Percentiles rank a stretch among this genome's conserved stretches.
phyloP scores from a whole-genome alignment of 1,140 invertebrate species.

The Bombus cullumanus region DNA sequence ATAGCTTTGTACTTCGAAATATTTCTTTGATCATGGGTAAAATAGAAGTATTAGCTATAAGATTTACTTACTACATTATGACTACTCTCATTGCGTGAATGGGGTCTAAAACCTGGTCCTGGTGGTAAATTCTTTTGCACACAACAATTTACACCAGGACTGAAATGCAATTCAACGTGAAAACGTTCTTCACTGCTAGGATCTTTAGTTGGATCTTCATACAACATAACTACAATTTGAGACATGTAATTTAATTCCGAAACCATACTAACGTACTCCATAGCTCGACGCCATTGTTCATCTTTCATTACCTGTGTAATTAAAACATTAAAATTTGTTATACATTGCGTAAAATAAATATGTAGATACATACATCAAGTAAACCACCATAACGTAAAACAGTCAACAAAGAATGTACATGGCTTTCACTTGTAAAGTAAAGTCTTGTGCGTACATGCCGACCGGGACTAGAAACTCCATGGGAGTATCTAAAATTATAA shows the following conservation, averaged over 20 bases:
- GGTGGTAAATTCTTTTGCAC: slow-evolving; percentile 96
- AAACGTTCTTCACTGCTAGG: slow-evolving; percentile 95
- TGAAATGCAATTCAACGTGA: slow-evolving; percentile 98
- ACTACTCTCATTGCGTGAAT: slow-evolving; percentile 90
- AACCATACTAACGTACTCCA: slow-evolving; percentile 99
- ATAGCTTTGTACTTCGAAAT: background rate
- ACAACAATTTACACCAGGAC: slow-evolving; percentile 97
- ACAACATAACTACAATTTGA: slow-evolving; percentile 99
- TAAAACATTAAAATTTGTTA: background rate
- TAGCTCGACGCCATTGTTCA: slow-evolving; percentile 98
- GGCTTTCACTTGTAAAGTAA: slow-evolving; percentile 99
- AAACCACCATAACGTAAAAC: slow-evolving; percentile 97
- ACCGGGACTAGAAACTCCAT: slow-evolving; percentile 98
- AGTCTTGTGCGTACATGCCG: slow-evolving; percentile 97
- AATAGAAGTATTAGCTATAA: slow-evolving; percentile 2
- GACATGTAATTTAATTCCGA: slow-evolving; percentile 99
- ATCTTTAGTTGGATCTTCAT: slow-evolving; percentile 99
- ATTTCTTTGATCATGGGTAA: background rate
- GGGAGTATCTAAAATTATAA: slow-evolving; percentile 90
- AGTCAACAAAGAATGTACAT: slow-evolving; percentile 98
- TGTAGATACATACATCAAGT: slow-evolving; percentile 88
- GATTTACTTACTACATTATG: slow-evolving; percentile 77
- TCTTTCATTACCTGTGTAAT: slow-evolving; percentile 89
- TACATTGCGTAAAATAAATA: background rate
- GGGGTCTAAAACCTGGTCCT: slow-evolving; percentile 96